Conservation (phyloP, 92 coral and sea anemone species). For the Siderastrea radians region DNA sequence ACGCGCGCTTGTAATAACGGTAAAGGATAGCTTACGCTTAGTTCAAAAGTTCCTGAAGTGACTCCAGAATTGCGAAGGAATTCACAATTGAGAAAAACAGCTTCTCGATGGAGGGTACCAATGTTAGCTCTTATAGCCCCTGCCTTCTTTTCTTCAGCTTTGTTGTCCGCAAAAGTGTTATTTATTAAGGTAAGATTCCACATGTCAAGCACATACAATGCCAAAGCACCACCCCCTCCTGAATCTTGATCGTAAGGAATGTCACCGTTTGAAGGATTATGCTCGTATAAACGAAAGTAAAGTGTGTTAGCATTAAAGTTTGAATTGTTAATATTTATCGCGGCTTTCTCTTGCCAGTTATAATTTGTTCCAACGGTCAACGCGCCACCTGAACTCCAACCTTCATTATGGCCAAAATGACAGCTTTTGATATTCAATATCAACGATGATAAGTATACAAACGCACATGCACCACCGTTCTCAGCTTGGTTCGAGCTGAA, state of each 20-base stretch:
- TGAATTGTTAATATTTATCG: slow-evolving; percentile 14
- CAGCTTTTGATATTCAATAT: slow-evolving; percentile 21
- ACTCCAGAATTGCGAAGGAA: slow-evolving; percentile 23
- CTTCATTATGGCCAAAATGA: slow-evolving; percentile 14
- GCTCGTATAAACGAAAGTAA: not conserved
- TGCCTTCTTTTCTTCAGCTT: not conserved
- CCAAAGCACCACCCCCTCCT: slow-evolving; percentile 37
- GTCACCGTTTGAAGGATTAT: too few relatives aligned
- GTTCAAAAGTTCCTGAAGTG: not conserved
- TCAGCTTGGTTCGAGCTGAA: slow-evolving; percentile 15
- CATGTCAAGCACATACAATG: not conserved
- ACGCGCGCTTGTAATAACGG: not conserved
- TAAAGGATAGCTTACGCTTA: not conserved
- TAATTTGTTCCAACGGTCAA: slow-evolving; percentile 1
- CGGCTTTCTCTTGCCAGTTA: not conserved
- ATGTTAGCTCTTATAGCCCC: slow-evolving; percentile 12
- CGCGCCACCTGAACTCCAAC: slow-evolving; percentile 23
- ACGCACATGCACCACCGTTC: slow-evolving; percentile 37
- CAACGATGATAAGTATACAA: not conserved
- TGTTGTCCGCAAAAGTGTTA: slow-evolving; percentile 1
- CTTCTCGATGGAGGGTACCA: not conserved
- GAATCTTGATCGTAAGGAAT: not conserved
- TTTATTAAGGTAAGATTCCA: not conserved
- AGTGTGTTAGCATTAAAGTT: slow-evolving; percentile 1
- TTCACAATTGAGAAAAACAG: not conserved